Percentiles rank a stretch among this genome's conserved stretches.
Conservation (phyloP, 2,888 invertebrate species). For the Spisula solida region DNA sequence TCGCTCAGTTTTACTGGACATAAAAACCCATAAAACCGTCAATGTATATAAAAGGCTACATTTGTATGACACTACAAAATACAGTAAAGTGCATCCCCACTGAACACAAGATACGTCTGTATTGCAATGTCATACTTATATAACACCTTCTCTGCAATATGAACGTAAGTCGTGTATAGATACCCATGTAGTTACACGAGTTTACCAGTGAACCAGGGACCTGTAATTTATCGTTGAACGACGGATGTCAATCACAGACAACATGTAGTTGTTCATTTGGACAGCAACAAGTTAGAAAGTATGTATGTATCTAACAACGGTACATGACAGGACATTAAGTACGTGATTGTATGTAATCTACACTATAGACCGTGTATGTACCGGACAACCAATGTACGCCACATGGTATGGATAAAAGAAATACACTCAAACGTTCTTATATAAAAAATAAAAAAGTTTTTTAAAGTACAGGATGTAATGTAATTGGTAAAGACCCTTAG, state of each 20-base stretch:
- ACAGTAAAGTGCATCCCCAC: background rate
- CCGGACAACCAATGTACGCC: background rate
- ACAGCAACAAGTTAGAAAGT: background rate
- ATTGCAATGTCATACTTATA: background rate
- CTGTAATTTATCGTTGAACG: slow-evolving; percentile 3
- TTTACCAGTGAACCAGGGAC: background rate
- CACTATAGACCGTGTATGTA: background rate
- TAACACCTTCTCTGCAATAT: background rate
- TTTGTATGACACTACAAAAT: background rate
- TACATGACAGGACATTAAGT: background rate
- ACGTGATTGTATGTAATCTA: background rate
- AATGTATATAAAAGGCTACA: slow-evolving; percentile 11
- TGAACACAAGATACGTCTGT: background rate
- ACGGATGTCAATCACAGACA: slow-evolving; percentile 11
- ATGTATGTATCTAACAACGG: background rate
- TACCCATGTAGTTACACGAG: background rate
- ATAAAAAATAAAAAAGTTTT: too few relatives aligned
- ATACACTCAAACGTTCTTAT: too few relatives aligned
- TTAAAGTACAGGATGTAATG: too few relatives aligned
- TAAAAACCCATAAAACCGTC: background rate
- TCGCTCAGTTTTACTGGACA: background rate
- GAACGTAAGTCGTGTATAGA: background rate
- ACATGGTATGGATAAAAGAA: background rate
- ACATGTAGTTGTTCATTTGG: background rate
- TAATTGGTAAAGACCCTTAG: too few relatives aligned